phyloP scores from a whole-genome alignment of 2,797 vertebrate species.

The Paramormyrops hopkinsi region DNA sequence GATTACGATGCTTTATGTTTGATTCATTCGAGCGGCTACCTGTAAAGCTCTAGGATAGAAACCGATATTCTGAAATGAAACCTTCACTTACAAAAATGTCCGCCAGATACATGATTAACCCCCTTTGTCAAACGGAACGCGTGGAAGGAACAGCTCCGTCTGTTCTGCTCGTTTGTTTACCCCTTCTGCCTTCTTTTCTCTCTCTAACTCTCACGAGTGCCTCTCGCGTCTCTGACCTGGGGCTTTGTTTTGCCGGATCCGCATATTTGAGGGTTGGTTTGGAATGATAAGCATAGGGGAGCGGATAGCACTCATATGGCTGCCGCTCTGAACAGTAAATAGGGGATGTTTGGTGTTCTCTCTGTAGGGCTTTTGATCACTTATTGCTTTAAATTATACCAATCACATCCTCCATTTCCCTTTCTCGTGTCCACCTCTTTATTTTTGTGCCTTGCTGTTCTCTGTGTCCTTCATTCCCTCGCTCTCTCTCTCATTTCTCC shows the following conservation, averaged over 20 bases:
- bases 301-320: neutral
- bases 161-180: neutral
- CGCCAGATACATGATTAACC: conserved; percentile 60
- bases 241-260: neutral
- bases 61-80: conserved; percentile 15
- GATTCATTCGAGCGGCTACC: neutral
- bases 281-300: neutral
- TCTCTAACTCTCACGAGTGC: conserved; percentile 34
- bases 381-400: conserved; percentile 80
- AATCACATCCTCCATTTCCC: conserved; percentile 46
- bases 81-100: conserved; percentile 59
- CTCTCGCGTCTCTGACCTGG: conserved; percentile 35
- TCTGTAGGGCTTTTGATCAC: conserved; percentile 60
- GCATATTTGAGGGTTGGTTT: neutral
- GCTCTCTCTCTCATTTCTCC: neutral
- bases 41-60: neutral
- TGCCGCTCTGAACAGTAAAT: neutral
- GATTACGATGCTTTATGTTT: neutral
- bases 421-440: conserved; percentile 45
- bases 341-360: conserved; percentile 27
- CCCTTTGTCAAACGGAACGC: conserved; percentile 49
- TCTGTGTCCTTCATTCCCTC: neutral
- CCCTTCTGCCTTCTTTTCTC: neutral
- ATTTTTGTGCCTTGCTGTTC: neutral
- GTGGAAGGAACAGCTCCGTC: conserved; percentile 53